phyloP scores from a whole-genome alignment of 2,113 vertebrate genomes.

The Zeus faber region DNA sequence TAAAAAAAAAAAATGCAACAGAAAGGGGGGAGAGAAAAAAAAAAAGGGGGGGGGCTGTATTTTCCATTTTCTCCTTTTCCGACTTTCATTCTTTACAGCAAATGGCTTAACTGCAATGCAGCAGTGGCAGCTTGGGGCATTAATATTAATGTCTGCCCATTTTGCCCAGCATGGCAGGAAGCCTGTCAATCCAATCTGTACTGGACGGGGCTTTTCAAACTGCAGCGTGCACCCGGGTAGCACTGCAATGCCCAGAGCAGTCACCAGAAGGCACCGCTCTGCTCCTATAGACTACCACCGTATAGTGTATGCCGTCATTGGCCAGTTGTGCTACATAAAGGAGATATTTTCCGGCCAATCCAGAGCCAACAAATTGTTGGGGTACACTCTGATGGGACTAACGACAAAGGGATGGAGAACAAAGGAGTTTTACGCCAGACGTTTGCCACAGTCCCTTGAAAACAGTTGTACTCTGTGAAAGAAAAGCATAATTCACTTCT shows the following conservation, averaged over 20 bases:
- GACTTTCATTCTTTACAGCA: slow-evolving; percentile 60
- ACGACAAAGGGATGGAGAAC: slow-evolving; percentile 4
- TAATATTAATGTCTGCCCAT: slow-evolving; percentile 73
- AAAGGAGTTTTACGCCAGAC: slow-evolving; percentile 34
- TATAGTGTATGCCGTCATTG: slow-evolving; percentile 29
- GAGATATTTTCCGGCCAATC: slow-evolving; percentile 40
- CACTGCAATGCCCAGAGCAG: slow-evolving; percentile 2
- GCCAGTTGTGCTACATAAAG: slow-evolving; percentile 21
- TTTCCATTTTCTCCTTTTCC: slow-evolving; percentile 30
- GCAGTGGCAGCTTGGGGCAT: slow-evolving; percentile 66
- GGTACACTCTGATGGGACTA: slow-evolving; percentile 32
- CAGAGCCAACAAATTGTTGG: slow-evolving; percentile 18
- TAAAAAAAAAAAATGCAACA: slow-evolving; percentile 23
- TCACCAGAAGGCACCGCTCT: slow-evolving; percentile 39
- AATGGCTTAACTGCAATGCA: slow-evolving; percentile 73
- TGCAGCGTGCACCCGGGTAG: slow-evolving; percentile 37
- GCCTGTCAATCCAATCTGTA: slow-evolving; percentile 61
- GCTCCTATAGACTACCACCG: slow-evolving; percentile 10
- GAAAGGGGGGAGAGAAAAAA: slow-evolving; percentile 24
- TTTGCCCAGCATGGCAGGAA: slow-evolving; percentile 63
- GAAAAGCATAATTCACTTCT: too few species aligned
- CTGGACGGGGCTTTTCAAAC: slow-evolving; percentile 29
- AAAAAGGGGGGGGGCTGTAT: slow-evolving; percentile 40
- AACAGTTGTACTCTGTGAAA: not conserved
- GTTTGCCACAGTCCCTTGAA: slow-evolving; percentile 12